Percentiles rank a stretch among this genome's conserved stretches.
phyloP scores from a whole-genome alignment of 2,113 vertebrate species.

The Monopterus albus region DNA sequence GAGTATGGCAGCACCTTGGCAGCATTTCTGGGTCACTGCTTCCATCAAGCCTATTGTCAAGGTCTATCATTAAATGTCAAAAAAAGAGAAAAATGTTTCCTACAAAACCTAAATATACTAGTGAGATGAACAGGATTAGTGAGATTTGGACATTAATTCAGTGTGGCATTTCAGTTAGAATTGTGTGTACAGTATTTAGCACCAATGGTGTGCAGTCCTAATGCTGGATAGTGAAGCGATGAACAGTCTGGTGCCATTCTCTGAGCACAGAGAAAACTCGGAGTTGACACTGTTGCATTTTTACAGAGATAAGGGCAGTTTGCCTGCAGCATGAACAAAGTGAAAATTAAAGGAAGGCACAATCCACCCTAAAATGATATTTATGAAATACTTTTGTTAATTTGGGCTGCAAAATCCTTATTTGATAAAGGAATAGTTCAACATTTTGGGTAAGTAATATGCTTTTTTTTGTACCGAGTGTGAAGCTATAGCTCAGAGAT shows the following conservation, averaged over 20 bases:
- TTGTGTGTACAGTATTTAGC: constrained; percentile 36
- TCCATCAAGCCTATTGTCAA: constrained; percentile 7
- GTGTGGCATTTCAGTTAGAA: constrained; percentile 42
- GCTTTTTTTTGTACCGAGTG: too few relatives aligned
- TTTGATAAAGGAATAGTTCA: not conserved
- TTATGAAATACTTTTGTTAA: not conserved
- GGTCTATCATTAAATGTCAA: constrained; percentile 19
- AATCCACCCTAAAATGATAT: constrained; percentile 25
- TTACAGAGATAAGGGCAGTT: constrained; percentile 19
- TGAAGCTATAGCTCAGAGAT: too few relatives aligned
- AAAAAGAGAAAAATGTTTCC: not conserved
- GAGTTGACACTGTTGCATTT: constrained; percentile 21
- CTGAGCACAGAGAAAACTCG: constrained; percentile 33
- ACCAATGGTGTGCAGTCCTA: constrained; percentile 20
- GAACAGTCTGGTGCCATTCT: constrained; percentile 50
- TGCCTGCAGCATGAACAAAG: constrained; percentile 31
- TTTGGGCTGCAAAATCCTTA: not conserved
- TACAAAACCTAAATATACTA: constrained; percentile 49
- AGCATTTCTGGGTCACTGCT: constrained; percentile 32
- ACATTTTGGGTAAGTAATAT: too few relatives aligned
- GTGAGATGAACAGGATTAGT: constrained; percentile 52
- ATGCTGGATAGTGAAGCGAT: constrained; percentile 64
- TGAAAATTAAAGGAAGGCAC: not conserved
- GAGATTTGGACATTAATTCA: constrained; percentile 45
- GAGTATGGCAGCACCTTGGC: not conserved